Percentiles rank a stretch among this genome's conserved stretches.
These are phyloP conservation scores for Oopsacas minuta DNA, from an alignment of 37 sponge, comb jelly and placozoan species.

Conservation along the genomic window DNA sequence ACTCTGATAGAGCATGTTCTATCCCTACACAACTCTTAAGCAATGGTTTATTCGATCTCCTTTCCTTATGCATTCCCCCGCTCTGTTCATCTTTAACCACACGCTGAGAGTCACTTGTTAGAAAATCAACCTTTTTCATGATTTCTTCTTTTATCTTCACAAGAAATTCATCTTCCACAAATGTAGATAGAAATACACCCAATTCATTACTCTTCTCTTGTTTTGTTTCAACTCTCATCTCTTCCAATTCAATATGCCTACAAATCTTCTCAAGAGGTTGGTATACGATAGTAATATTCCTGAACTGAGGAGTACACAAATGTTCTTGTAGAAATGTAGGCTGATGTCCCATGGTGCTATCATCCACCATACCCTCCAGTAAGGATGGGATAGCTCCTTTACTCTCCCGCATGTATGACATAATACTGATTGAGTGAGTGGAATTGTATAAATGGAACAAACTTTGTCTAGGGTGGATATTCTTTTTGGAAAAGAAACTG, in stretches of 20 bases:
- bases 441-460: constrained; percentile 67
- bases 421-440: constrained; percentile 57
- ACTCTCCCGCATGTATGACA: constrained; percentile 64
- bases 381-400: constrained; percentile 2
- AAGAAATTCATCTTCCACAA: constrained; percentile 64
- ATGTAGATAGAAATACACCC: constrained; percentile 62
- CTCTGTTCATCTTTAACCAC: constrained; percentile 1
- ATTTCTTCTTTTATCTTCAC: constrained; percentile 43
- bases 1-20: constrained; percentile 47
- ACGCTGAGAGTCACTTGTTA: background rate
- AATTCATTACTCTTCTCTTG: constrained; percentile 2
- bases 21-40: constrained; percentile 63
- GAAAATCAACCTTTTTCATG: constrained; percentile 37
- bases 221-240: background rate
- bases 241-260: background rate
- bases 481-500: background rate
- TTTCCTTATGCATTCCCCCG: constrained; percentile 11
- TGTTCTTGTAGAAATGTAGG: constrained; percentile 35
- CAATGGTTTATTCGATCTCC: background rate
- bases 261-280: background rate
- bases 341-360: constrained; percentile 4
- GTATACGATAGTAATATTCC: constrained; percentile 38
- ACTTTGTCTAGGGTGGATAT: constrained; percentile 24
- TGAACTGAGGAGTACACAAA: constrained; percentile 39
- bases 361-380: background rate